A percentile compares a stretch with the other conserved stretches of the same genome.
Conservation (phyloP, 2,797 vertebrate genomes). For the Hozukius guyotensis region DNA sequence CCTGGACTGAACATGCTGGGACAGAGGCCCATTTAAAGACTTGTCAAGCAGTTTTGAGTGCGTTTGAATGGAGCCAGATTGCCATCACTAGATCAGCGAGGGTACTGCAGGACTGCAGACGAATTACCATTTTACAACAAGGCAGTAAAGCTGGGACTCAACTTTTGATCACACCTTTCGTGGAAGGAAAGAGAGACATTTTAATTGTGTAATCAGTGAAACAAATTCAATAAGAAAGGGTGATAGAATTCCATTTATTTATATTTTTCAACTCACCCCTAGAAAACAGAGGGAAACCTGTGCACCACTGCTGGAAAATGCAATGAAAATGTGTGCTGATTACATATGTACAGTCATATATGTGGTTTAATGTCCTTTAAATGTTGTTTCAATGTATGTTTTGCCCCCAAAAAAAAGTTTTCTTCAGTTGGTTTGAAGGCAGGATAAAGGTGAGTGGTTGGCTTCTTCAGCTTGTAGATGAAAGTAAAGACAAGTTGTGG, state of each 20-base stretch:
- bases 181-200: background rate
- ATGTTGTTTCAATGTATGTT: background rate
- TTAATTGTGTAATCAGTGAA: background rate
- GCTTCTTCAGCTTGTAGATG: background rate
- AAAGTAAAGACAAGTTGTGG: background rate
- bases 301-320: background rate
- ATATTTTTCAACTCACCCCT: no score
- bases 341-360: background rate
- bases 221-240: background rate
- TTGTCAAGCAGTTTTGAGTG: conserved; percentile 14
- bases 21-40: conserved; percentile 63
- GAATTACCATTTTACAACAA: background rate
- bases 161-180: background rate
- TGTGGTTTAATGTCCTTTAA: background rate
- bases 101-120: conserved; percentile 70
- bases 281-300: background rate
- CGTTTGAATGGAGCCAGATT: conserved; percentile 73
- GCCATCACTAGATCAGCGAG: conserved; percentile 69
- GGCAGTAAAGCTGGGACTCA: background rate
- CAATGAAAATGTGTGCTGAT: background rate
- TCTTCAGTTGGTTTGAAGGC: background rate
- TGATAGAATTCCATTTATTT: no score
- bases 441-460: background rate
- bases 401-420: background rate
- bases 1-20: conserved; percentile 58